Evolutionary conservation across 2,797 vertebrate species (phyloP), one percentile per base, ranked within the genome.

Genomic region (Acanthornis magna): DNA sequence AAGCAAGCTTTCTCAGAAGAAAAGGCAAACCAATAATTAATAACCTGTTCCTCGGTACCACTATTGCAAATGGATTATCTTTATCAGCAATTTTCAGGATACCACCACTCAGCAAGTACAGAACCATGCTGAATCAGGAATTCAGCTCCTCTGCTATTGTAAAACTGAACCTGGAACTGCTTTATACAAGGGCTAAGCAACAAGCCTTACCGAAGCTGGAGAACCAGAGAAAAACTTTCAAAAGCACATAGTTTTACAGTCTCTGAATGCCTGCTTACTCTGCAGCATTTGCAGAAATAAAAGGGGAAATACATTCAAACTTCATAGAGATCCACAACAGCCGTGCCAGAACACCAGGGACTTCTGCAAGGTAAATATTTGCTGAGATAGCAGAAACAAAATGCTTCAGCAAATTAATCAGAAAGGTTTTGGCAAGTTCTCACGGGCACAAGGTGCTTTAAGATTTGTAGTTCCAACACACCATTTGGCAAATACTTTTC

Each of bases 381-480:
- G 61, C 85, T 89, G 85, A 94, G 58, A 38, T 21, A 71, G 76
- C 32, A 84, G 30, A 47, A 85, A 23, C 13, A 85, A 94, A 95
- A 90, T 32, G 26, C 19, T 86, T 67, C 48, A 75, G 73, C 23
- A 71, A 86, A 86, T 90, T 86, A 88, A 85, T 80, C 65, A 91
- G 65, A 63, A 90, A 67, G 45, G 32, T 74, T 95, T 71, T 94
- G 93, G 83, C 62, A 89, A 80, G 47, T 77, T 74, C 79, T 88
- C 76, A 67, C 0, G 0, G 40, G 81, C 21, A 63, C 34, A 74
- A 93, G 70, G 76, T 88, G 29, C 16, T 83, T n/a, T 21, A 79
- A 85, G 67, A 80, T 88, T 94, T 92, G 73, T 34, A 68, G 61
- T 68, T 89, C 76, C 70, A 88, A 29, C 30, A 60, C 19, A 60